Evolutionary conservation across 2,888 invertebrate genomes (phyloP).

Genomic region (Penaeus monodon): DNA sequence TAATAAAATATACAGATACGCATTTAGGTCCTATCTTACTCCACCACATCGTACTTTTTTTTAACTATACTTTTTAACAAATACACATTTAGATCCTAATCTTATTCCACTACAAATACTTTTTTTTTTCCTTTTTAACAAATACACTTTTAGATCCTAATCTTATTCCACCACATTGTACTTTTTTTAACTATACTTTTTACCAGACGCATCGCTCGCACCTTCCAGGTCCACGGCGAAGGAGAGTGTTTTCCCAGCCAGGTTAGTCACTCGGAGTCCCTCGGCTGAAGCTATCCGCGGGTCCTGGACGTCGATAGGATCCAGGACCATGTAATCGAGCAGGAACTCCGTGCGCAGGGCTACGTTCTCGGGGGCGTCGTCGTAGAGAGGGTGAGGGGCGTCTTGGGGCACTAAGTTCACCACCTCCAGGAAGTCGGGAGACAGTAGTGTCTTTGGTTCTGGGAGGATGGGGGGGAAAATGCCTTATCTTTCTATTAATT

Average conservation of each 20-base stretch:
- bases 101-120: no score
- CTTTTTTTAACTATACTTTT: no score
- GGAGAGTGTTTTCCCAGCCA: conserved; percentile 26
- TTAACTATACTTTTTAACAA: no score
- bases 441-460: conserved; percentile 40
- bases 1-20: no score
- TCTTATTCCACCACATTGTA: no score
- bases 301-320: conserved; percentile 17
- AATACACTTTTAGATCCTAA: no score
- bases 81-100: no score
- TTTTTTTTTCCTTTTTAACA: no score
- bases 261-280: conserved; percentile 1
- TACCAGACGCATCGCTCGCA: background rate
- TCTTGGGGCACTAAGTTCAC: conserved; percentile 30
- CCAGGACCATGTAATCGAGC: conserved; percentile 34
- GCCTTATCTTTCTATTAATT: no score
- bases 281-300: background rate
- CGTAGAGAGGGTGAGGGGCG: conserved; percentile 31
- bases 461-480: background rate
- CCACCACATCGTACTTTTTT: no score
- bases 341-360: conserved; percentile 33
- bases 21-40: no score
- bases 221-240: conserved; percentile 8
- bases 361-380: background rate
- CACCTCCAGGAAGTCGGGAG: conserved; percentile 31